These are phyloP conservation scores for Tetheella fluctuosa DNA, from an alignment of 2,888 invertebrate genomes.

Conservation along the genomic window DNA sequence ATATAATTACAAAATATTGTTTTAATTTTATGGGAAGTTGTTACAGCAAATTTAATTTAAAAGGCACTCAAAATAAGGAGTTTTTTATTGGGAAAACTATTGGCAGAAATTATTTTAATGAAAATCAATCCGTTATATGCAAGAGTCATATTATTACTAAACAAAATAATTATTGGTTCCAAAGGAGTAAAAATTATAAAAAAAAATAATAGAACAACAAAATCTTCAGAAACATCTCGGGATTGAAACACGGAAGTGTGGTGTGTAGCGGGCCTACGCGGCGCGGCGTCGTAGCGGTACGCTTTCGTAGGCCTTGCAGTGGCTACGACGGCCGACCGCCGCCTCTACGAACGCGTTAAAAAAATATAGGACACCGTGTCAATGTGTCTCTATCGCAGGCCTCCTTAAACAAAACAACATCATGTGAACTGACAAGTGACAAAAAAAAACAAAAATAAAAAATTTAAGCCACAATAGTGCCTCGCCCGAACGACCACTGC, in stretches of 20 bases:
- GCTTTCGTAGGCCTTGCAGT: conserved; percentile 77
- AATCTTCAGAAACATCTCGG: conserved; percentile 51
- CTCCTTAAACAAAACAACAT: conserved; percentile 51
- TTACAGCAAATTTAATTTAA: no score
- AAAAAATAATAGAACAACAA: conserved; percentile 11
- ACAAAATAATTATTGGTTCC: neutral
- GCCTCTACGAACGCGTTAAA: conserved; percentile 58
- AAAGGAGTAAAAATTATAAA: neutral
- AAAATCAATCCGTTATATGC: no score
- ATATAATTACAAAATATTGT: no score
- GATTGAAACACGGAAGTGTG: conserved; percentile 67
- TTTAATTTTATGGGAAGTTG: no score
- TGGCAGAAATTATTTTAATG: no score
- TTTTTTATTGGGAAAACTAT: no score
- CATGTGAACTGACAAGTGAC: conserved; percentile 43
- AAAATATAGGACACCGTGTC: conserved; percentile 71
- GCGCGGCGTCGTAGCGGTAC: conserved; percentile 71
- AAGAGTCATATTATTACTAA: neutral
- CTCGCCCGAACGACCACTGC: conserved; percentile 57
- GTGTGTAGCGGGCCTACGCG: conserved; percentile 51
- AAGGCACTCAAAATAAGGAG: no score
- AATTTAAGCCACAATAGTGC: conserved; percentile 42
- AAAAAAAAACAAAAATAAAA: conserved; percentile 32
- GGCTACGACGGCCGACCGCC: conserved; percentile 67
- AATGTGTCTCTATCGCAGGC: conserved; percentile 50